Percentiles rank a stretch among this genome's conserved stretches.
Evolutionary conservation across 2,888 invertebrate species (phyloP).

Genomic region (Epicampocera succincta): DNA sequence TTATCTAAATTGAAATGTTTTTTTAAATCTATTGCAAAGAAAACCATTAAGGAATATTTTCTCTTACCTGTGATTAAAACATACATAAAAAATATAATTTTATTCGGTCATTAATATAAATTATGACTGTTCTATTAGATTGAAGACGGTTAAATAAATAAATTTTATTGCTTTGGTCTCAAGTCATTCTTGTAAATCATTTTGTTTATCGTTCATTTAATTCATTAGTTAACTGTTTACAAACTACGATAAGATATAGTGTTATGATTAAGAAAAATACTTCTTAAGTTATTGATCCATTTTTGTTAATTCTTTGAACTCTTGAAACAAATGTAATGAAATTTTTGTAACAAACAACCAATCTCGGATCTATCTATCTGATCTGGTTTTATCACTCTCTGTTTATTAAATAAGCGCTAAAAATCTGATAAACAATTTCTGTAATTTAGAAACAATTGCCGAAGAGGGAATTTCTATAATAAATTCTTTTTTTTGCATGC

Average conservation of each 20-base stretch:
- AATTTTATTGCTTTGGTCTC: too few relatives aligned
- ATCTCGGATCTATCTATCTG: not conserved
- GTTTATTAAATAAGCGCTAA: too few relatives aligned
- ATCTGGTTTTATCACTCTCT: too few relatives aligned
- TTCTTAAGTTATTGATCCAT: not conserved
- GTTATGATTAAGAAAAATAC: too few relatives aligned
- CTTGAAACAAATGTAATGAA: not conserved
- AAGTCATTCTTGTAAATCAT: too few relatives aligned
- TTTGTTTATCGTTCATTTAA: too few relatives aligned
- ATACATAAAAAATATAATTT: slow-evolving; percentile 26
- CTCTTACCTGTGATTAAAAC: slow-evolving; percentile 27
- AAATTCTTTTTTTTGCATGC: too few relatives aligned
- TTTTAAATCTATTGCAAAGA: slow-evolving; percentile 37
- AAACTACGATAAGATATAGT: not conserved
- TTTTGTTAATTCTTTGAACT: too few relatives aligned
- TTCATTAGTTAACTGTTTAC: not conserved
- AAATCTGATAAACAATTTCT: too few relatives aligned
- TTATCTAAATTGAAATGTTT: slow-evolving; percentile 18
- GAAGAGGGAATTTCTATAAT: too few relatives aligned
- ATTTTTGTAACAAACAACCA: slow-evolving; percentile 29
- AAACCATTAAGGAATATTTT: slow-evolving; percentile 31
- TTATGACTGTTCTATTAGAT: not conserved
- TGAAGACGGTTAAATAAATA: not conserved
- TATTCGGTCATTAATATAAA: slow-evolving; percentile 8
- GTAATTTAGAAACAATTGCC: too few relatives aligned